Base-by-base conservation (phyloP, 2,888 invertebrate genomes). In the Synergus gifuensis region DNA sequence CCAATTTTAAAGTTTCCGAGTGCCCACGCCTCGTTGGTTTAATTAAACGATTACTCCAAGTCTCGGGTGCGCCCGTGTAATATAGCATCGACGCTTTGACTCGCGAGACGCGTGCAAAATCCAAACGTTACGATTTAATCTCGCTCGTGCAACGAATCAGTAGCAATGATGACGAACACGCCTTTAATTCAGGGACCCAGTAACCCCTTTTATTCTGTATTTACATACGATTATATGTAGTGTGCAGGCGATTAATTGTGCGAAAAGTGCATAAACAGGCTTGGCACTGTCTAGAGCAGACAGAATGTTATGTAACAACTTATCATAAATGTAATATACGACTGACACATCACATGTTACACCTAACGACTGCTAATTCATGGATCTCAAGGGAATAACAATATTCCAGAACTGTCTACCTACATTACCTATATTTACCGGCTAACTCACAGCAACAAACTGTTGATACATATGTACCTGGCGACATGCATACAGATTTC, bases 11-110 rank as follows among this genome's bases (percentile, higher is more conserved):
- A 82, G 76, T 78, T 82, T 66, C 79, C 80, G 80, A 80, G 62
- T 67, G 78, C 76, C 77, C 81, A 77, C 78, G 80, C 64, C 77
- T 78, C 78, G 84, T 81, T 80, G 80, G 82, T 81, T 84, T 83
- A 83, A 84, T 84, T 83, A 83, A 82, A 83, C 79, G 83, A 81
- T 81, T 83, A 76, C 77, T 78, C 79, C 79, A 81, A 79, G 81
- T 79, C 76, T 49, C 63, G 67, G 44, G 11, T 62, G 76, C 22
- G 9, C 60, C 42, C 76, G 67, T 14, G 16, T 16, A 69, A 54
- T 73, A 36, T 49, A 49, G 18, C 22, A 14, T 28, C 46, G 49
- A 73, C 73, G 28, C 28, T 49, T 28, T 44, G 46, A 73, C 44
- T 44, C 46, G 73, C 67, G 76, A 60, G 63, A 77, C 66, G 79